A percentile compares a stretch with the other conserved stretches of the same genome.
Evolutionary conservation across 2,797 vertebrate species (phyloP).

Genomic region (Sebastes trivittatus): DNA sequence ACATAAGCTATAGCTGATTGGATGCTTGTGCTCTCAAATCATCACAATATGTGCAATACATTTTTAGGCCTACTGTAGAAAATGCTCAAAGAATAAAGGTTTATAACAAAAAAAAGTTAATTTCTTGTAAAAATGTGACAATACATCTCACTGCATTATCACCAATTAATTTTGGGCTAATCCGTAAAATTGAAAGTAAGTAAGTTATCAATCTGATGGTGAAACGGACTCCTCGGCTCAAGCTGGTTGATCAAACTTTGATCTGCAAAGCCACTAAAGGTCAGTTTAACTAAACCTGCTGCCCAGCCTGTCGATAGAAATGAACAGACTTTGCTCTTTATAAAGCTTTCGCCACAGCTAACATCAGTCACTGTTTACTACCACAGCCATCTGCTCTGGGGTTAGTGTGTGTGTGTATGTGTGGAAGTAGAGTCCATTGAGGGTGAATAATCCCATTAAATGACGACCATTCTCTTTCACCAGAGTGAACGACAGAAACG

Average conservation of each 20-base stretch:
- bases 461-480: conserved; percentile 68
- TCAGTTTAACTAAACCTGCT: conserved; percentile 58
- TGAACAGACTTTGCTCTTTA: conserved; percentile 65
- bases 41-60: background rate
- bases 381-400: conserved; percentile 70
- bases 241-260: conserved; percentile 31
- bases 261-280: conserved; percentile 44
- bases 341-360: conserved; percentile 37
- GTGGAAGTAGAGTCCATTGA: conserved; percentile 67
- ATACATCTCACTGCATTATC: background rate
- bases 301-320: conserved; percentile 55
- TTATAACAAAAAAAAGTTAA: background rate
- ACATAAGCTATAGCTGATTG: background rate
- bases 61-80: background rate
- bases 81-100: background rate
- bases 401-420: conserved; percentile 16
- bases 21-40: background rate
- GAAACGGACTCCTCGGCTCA: background rate
- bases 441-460: conserved; percentile 79
- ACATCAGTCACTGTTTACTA: conserved; percentile 75
- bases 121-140: background rate
- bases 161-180: background rate
- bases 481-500: conserved; percentile 42
- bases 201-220: background rate
- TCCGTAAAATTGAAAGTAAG: background rate